phyloP scores from a whole-genome alignment of 1,140 invertebrate species.

The Schlechtendalia chinensis region DNA sequence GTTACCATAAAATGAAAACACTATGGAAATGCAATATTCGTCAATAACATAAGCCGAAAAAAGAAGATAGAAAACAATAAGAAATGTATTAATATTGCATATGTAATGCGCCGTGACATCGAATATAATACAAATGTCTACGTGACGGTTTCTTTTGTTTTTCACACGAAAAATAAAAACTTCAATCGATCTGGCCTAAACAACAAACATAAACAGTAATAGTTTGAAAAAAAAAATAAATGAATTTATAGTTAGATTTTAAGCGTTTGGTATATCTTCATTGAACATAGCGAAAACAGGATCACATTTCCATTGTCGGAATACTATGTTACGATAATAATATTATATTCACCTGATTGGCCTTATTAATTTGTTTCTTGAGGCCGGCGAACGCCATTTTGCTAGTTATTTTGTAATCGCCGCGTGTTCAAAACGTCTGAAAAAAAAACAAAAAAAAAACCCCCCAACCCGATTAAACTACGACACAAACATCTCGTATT shows the following conservation, averaged over 20 bases:
- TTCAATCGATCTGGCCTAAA: too few relatives aligned
- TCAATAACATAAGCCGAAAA: background rate
- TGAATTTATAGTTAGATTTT: too few relatives aligned
- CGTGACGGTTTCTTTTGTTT: too few relatives aligned
- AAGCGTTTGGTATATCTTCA: too few relatives aligned
- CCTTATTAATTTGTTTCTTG: conserved; percentile 98
- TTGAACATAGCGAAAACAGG: too few relatives aligned
- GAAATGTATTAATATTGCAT: conserved; percentile 28
- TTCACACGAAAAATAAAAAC: too few relatives aligned
- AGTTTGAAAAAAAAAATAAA: too few relatives aligned
- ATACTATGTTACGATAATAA: too few relatives aligned
- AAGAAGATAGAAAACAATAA: background rate
- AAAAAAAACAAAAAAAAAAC: background rate
- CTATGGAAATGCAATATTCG: conserved; percentile 4
- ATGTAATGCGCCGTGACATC: conserved; percentile 10
- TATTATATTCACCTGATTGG: conserved; percentile 78
- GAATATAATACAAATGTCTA: background rate
- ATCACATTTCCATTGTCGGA: too few relatives aligned
- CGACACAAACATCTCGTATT: too few relatives aligned
- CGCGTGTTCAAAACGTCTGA: background rate
- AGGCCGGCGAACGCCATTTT: conserved; percentile 94
- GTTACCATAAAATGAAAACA: background rate
- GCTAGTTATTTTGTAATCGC: background rate
- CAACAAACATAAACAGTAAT: too few relatives aligned
- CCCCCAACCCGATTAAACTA: too few relatives aligned